These are phyloP conservation scores for Benthosema pterotum DNA, from an alignment of 2,797 vertebrate genomes.

Conservation along the genomic window DNA sequence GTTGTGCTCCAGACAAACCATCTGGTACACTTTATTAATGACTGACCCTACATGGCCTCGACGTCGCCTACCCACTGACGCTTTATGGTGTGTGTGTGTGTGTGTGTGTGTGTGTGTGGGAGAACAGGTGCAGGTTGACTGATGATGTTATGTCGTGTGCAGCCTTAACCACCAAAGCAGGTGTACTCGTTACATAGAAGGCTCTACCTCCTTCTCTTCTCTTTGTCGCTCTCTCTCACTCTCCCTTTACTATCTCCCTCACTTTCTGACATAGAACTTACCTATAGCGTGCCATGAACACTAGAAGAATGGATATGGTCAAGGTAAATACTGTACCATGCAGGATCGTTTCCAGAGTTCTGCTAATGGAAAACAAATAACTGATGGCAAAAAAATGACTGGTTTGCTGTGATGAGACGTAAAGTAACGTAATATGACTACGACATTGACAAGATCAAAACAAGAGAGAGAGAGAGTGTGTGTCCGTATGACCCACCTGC, in stretches of 20 bases:
- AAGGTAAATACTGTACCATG: background rate
- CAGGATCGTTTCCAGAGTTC: background rate
- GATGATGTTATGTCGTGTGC: conserved; percentile 61
- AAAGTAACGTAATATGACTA: too few relatives aligned
- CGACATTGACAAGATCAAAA: too few relatives aligned
- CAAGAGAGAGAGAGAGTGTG: too few relatives aligned
- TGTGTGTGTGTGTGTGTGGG: conserved; percentile 18
- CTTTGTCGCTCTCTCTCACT: conserved; percentile 6
- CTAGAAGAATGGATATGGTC: background rate
- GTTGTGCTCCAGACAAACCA: conserved; percentile 78
- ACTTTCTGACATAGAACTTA: background rate
- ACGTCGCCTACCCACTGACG: conserved; percentile 64
- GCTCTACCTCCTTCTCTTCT: conserved; percentile 26
- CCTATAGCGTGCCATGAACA: conserved; percentile 8
- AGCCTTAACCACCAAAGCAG: conserved; percentile 61
- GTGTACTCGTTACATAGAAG: conserved; percentile 42
- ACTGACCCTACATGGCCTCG: conserved; percentile 73
- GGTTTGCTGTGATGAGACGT: too few relatives aligned
- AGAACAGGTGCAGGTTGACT: conserved; percentile 69
- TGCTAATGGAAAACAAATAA: too few relatives aligned
- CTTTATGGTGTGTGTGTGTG: conserved; percentile 33
- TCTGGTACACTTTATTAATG: conserved; percentile 81
- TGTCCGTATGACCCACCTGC: too few relatives aligned
- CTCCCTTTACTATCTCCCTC: conserved; percentile 19
- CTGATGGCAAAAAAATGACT: too few relatives aligned